These are phyloP conservation scores for Eriocheir sinensis DNA, from an alignment of 1,140 invertebrate species.

Conservation along the genomic window DNA sequence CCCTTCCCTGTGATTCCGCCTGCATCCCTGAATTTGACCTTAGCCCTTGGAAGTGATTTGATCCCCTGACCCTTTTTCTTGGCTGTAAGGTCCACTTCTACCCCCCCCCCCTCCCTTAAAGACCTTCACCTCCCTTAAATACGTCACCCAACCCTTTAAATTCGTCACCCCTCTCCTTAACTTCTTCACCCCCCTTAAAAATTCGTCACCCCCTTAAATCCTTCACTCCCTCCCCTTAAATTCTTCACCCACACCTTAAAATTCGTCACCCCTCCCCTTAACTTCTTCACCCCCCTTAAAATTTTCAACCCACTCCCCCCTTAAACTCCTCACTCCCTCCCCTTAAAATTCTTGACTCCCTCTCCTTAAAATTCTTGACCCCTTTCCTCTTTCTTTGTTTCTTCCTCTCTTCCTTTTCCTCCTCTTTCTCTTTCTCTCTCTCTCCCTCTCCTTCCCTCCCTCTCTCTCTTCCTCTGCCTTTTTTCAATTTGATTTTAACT, in stretches of 20 bases:
- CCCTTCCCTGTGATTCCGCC: neutral
- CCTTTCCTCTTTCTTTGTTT: neutral
- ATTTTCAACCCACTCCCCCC: too few relatives aligned
- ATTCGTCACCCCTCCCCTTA: neutral
- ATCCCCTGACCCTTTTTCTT: neutral
- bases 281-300: neutral
- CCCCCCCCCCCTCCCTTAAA: neutral
- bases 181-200: neutral
- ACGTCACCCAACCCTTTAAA: neutral
- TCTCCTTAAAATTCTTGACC: neutral
- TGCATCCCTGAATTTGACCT: constrained; percentile 39
- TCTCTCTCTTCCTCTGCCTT: neutral
- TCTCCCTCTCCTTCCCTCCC: neutral
- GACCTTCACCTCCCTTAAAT: neutral
- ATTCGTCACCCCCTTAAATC: neutral
- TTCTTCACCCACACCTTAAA: neutral
- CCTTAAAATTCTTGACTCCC: neutral
- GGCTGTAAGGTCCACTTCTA: neutral
- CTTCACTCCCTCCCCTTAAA: neutral
- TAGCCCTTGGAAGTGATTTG: neutral
- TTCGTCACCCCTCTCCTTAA: neutral
- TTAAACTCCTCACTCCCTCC: neutral
- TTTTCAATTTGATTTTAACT: neutral
- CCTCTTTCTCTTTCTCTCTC: neutral
- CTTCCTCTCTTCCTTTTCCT: neutral